phyloP scores from a whole-genome alignment of 2,888 invertebrate genomes.

The Orthosia incerta region DNA sequence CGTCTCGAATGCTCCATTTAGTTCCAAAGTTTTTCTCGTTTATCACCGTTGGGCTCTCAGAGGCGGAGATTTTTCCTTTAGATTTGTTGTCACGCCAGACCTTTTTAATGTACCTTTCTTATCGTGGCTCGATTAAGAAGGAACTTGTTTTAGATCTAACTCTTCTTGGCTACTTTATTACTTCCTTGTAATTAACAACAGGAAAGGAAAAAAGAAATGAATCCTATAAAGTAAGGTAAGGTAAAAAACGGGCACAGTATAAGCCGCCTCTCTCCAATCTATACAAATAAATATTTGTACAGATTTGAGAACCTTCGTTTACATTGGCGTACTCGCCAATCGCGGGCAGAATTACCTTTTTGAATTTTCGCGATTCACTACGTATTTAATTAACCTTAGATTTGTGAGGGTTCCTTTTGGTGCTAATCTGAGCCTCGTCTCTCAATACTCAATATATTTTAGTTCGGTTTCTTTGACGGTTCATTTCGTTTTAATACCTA shows the following conservation, averaged over 20 bases:
- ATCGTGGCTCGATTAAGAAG: constrained; percentile 88
- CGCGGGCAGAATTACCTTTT: constrained; percentile 5
- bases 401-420: neutral
- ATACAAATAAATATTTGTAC: constrained; percentile 36
- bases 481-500: constrained; percentile 1
- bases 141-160: constrained; percentile 80
- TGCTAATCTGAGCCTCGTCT: neutral
- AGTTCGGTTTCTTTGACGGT: neutral
- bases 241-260: constrained; percentile 31
- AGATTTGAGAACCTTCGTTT: constrained; percentile 32
- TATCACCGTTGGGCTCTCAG: constrained; percentile 91
- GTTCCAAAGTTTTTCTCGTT: constrained; percentile 91
- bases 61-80: constrained; percentile 91
- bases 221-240: constrained; percentile 39
- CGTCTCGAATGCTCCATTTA: constrained; percentile 91
- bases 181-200: constrained; percentile 62
- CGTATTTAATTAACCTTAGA: neutral
- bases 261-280: constrained; percentile 30
- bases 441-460: neutral
- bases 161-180: constrained; percentile 59
- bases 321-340: constrained; percentile 6
- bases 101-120: constrained; percentile 91
- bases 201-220: constrained; percentile 40
- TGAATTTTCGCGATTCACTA: neutral
- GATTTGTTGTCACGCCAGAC: constrained; percentile 92